Conservation (phyloP, 2,888 invertebrate genomes). For the Hyposoter didymator region DNA sequence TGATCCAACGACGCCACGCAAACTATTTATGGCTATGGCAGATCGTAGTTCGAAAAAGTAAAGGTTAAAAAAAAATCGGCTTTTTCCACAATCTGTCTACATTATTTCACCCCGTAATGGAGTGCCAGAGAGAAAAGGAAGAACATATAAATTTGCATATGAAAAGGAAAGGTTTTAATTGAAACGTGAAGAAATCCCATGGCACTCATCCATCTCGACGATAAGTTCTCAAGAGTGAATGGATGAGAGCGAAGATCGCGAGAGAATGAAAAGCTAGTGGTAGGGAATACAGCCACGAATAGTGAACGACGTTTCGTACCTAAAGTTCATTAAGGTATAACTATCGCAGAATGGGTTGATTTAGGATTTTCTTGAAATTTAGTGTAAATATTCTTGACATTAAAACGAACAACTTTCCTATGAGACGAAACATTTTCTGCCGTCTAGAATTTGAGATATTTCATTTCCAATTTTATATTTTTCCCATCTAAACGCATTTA, state of each 20-base stretch:
- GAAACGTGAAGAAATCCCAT: conserved; percentile 22
- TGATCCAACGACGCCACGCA: too few relatives aligned
- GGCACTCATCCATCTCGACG: conserved; percentile 36
- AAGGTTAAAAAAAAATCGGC: too few relatives aligned
- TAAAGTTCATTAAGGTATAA: conserved; percentile 39
- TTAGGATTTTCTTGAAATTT: too few relatives aligned
- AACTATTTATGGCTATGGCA: too few relatives aligned
- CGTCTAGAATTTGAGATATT: too few relatives aligned
- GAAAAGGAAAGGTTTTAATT: conserved; percentile 29
- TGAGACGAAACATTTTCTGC: too few relatives aligned
- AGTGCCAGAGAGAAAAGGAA: background rate
- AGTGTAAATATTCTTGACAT: too few relatives aligned
- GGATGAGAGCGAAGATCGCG: background rate
- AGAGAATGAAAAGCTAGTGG: conserved; percentile 1
- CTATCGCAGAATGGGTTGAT: too few relatives aligned
- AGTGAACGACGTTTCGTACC: conserved; percentile 8
- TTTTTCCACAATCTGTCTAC: background rate
- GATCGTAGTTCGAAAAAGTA: too few relatives aligned
- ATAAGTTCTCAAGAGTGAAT: conserved; percentile 22
- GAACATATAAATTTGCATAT: conserved; percentile 17
- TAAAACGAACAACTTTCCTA: too few relatives aligned
- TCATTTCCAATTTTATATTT: too few relatives aligned
- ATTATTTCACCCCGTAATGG: background rate
- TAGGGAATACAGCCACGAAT: background rate
- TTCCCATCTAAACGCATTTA: too few relatives aligned